Base-by-base conservation (phyloP, 2,113 vertebrate genomes). In the Pollimyrus isidori region DNA sequence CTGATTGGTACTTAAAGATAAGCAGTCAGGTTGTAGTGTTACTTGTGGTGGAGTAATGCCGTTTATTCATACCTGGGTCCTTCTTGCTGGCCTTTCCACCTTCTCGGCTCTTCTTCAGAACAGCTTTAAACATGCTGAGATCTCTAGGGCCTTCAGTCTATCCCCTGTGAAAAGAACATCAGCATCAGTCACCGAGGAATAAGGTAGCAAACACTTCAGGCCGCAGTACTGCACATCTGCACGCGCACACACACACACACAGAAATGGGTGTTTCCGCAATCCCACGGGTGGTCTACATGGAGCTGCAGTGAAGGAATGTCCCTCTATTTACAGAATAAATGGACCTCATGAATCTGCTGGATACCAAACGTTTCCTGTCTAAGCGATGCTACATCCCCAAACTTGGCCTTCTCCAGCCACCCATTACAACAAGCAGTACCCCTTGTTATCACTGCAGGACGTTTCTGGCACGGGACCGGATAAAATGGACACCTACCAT, bases 121-220 rank as follows among this genome's bases (percentile, higher is more conserved):
- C 82, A 21, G 82, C 82, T 46, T 84, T 84, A 84, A 84, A 84
- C 82, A 84, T 84, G 82, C 9, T 46, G 82, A 84, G 82, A 84
- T 48, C 45, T 48, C 82, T 69, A 48, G 39, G 48, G 23, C 39
- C 82, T 48, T 48, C 82, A n/a, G 30, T 48, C 82, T 84, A 10
- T 23, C 42, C 82, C 17, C 82, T 84, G 82, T 84, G 82, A 84
- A 84, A 84, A 84, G 21, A 84, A 11, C 39, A 84, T 11, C 82
- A 3, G 21, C 82, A 84, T 84, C 23, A 48, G 19, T 46, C 46
- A n/a, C 5, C 1, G 19, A 23, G 46, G 23, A 84, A 84, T 45
- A 84, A 19, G 82, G 45, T 45, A 7, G 23, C 39, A n/a, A 84
- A 84, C 45, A n/a, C 7, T 48, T 48, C 45, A 48, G 62, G 26